Percentiles rank a stretch among this genome's conserved stretches.
These are phyloP conservation scores for Varanus salvator DNA, from an alignment of 2,113 vertebrate species.

Conservation along the genomic window DNA sequence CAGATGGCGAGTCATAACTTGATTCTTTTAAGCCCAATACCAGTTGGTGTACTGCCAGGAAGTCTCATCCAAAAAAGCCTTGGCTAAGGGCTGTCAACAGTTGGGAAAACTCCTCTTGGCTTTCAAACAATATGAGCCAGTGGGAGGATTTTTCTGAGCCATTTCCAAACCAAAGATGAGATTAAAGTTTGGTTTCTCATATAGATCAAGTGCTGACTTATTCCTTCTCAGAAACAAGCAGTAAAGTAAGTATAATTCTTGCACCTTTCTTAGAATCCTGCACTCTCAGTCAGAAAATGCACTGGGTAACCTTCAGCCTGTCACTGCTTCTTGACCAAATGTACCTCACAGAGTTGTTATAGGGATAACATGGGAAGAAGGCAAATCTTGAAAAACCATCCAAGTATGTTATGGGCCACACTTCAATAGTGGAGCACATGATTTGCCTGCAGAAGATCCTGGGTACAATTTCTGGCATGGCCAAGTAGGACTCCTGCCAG, in stretches of 20 bases:
- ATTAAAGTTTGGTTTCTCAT: conserved; percentile 27
- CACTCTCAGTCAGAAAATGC: background rate
- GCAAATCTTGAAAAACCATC: background rate
- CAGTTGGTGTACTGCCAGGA: conserved; percentile 11
- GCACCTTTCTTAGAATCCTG: background rate
- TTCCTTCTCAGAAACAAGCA: conserved; percentile 49
- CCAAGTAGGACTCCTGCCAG: background rate
- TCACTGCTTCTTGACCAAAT: background rate
- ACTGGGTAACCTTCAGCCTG: background rate
- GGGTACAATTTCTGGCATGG: background rate
- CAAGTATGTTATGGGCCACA: background rate
- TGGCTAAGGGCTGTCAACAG: conserved; percentile 16
- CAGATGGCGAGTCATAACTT: conserved; percentile 28
- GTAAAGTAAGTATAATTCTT: background rate
- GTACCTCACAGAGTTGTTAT: background rate
- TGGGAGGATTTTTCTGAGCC: conserved; percentile 43
- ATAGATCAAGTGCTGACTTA: conserved; percentile 47
- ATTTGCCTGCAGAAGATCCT: background rate
- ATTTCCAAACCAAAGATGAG: conserved; percentile 41
- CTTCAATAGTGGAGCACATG: background rate
- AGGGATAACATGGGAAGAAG: background rate
- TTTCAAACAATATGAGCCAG: conserved; percentile 46
- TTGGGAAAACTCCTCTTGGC: conserved; percentile 51
- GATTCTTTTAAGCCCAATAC: conserved; percentile 32
- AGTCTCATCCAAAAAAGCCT: conserved; percentile 20